Evolutionary conservation across 2,113 vertebrate genomes (phyloP).

Genomic region (Casuarius casuarius): DNA sequence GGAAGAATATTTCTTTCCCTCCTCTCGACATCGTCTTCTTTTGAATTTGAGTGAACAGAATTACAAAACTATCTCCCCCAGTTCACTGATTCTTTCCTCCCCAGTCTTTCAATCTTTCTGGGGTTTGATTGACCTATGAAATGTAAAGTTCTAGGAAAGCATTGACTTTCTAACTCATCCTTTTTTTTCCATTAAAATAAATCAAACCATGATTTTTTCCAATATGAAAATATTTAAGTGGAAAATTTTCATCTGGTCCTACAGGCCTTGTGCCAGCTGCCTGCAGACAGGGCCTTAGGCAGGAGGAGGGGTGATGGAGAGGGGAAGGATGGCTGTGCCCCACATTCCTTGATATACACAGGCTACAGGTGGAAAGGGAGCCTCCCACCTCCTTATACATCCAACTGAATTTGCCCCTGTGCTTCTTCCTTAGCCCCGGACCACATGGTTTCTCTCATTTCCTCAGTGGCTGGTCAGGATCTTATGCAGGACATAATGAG

Average conservation of each 20-base stretch:
- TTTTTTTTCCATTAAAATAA: neutral
- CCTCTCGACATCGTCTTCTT: neutral
- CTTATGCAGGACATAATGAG: neutral
- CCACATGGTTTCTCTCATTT: neutral
- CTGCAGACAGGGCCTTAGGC: neutral
- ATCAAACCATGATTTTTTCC: neutral
- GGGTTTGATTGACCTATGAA: neutral
- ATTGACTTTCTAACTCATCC: neutral
- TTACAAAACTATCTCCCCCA: neutral
- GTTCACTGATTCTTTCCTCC: neutral
- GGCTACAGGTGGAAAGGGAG: no score
- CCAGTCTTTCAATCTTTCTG: neutral
- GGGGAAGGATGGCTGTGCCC: neutral
- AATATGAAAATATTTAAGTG: neutral
- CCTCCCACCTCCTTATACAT: neutral
- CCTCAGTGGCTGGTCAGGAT: neutral
- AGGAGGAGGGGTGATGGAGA: rapidly evolving
- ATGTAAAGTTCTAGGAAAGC: neutral
- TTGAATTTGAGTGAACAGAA: neutral
- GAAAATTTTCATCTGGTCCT: neutral
- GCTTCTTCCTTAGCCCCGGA: neutral
- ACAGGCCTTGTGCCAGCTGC: neutral
- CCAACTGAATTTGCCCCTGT: neutral
- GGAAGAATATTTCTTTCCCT: neutral
- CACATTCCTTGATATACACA: neutral